Conservation (phyloP, 2,888 invertebrate species). For the Clanis bilineata region DNA sequence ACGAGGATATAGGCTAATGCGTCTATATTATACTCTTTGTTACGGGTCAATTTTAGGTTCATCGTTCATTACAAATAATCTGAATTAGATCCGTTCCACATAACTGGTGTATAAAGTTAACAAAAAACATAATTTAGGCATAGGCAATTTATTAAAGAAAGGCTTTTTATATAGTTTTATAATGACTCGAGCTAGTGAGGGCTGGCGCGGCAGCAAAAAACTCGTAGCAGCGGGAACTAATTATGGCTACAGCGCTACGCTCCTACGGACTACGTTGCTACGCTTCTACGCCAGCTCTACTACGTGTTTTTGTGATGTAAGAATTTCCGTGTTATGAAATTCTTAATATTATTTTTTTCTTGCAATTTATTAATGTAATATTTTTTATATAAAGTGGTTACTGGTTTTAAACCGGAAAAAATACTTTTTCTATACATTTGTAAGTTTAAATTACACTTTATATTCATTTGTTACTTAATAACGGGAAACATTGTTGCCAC, state of each 20-base stretch:
- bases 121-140: neutral
- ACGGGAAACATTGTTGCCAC: neutral
- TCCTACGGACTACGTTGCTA: slow-evolving; percentile 4
- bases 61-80: too few relatives aligned
- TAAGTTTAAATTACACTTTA: too few relatives aligned
- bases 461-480: neutral
- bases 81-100: too few relatives aligned
- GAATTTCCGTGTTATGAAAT: neutral
- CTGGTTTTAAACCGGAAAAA: neutral
- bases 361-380: neutral
- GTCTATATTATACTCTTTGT: neutral
- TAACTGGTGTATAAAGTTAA: neutral
- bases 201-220: neutral
- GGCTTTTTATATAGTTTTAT: neutral
- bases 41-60: too few relatives aligned
- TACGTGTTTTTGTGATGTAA: neutral
- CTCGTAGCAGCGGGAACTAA: slow-evolving; percentile 5
- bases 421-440: neutral
- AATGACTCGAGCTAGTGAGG: neutral
- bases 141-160: neutral
- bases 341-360: neutral
- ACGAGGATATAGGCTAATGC: slow-evolving; percentile 1
- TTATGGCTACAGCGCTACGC: slow-evolving; percentile 1
- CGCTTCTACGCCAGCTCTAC: slow-evolving; percentile 1
- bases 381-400: neutral